phyloP scores from a whole-genome alignment of 2,113 vertebrate genomes.

The Gallinago undulata region DNA sequence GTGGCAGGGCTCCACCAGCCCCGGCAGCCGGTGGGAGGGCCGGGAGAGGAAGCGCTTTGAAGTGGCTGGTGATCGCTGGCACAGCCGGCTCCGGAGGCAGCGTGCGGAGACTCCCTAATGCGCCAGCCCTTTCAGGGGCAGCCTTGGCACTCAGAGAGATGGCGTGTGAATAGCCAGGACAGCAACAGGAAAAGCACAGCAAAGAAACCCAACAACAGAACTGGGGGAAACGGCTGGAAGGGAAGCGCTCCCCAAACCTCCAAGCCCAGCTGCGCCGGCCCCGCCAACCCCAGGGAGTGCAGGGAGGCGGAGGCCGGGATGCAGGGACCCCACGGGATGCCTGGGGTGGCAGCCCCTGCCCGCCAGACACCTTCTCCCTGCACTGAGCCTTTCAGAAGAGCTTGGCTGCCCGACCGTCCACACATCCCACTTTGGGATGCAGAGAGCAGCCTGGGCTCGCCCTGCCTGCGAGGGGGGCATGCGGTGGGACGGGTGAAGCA shows the following conservation, averaged over 20 bases:
- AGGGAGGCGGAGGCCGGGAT: not conserved
- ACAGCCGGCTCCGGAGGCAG: slow-evolving; percentile 61
- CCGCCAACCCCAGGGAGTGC: not conserved
- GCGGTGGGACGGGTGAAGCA: rapidly evolving
- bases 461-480: not conserved
- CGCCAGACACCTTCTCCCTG: not conserved
- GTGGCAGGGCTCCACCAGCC: not conserved
- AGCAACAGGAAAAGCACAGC: slow-evolving; percentile 61
- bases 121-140: slow-evolving; percentile 37
- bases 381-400: slow-evolving; percentile 41
- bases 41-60: slow-evolving; percentile 63
- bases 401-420: not conserved
- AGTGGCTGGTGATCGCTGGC: slow-evolving; percentile 55
- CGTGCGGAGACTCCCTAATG: slow-evolving; percentile 44
- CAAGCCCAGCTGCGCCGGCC: slow-evolving; percentile 3
- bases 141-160: slow-evolving; percentile 45
- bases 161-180: slow-evolving; percentile 50
- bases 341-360: not conserved
- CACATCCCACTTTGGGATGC: not conserved
- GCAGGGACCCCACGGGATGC: not conserved
- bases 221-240: slow-evolving; percentile 29
- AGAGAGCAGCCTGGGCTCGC: not conserved
- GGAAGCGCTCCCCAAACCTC: slow-evolving; percentile 26
- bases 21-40: slow-evolving; percentile 17
- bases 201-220: slow-evolving; percentile 52